Percentiles rank a stretch among this genome's conserved stretches.
Evolutionary conservation across 2,888 invertebrate genomes (phyloP).

Genomic region (Pecten maximus): DNA sequence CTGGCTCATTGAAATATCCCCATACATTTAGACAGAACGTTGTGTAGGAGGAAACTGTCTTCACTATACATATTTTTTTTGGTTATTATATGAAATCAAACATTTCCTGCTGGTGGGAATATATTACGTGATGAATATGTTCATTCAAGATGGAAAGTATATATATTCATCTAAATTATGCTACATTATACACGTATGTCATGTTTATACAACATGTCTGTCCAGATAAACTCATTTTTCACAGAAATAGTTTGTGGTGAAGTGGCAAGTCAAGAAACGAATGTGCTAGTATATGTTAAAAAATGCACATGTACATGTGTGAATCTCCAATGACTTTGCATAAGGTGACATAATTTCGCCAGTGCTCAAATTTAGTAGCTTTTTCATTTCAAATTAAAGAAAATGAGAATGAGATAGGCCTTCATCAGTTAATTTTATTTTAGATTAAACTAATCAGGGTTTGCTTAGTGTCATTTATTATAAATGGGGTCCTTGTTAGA

Average conservation of each 20-base stretch:
- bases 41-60: not conserved
- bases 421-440: too few species aligned
- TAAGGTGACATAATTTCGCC: not conserved
- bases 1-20: not conserved
- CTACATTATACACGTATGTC: not conserved
- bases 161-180: not conserved
- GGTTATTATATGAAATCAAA: not conserved
- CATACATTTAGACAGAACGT: not conserved
- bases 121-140: not conserved
- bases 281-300: constrained; percentile 18
- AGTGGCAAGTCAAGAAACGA: not conserved
- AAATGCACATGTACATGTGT: constrained; percentile 3
- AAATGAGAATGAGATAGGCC: too few species aligned
- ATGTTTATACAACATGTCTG: not conserved
- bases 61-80: not conserved
- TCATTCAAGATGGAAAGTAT: not conserved
- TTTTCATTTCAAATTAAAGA: not conserved
- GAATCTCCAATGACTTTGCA: not conserved
- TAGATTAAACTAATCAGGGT: too few species aligned
- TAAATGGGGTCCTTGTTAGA: too few species aligned
- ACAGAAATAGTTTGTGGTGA: not conserved
- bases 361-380: not conserved
- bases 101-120: not conserved
- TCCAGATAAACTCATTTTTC: not conserved
- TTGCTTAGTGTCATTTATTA: too few species aligned